Percentiles rank a stretch among this genome's conserved stretches.
These are phyloP conservation scores for Pyrgilauda ruficollis DNA, from an alignment of 2,113 vertebrate genomes.

Conservation along the genomic window DNA sequence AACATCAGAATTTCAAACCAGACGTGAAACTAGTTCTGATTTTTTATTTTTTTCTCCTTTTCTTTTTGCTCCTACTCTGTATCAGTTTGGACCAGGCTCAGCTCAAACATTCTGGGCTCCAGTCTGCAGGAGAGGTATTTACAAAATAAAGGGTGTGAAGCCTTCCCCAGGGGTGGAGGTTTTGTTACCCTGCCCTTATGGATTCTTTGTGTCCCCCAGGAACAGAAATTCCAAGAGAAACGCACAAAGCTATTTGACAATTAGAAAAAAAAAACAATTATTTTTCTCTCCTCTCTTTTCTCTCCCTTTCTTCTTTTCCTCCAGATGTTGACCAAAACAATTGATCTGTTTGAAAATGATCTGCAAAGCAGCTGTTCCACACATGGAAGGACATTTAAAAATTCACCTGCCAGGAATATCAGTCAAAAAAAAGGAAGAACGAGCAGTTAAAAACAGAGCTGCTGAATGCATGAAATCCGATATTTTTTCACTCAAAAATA, in stretches of 20 bases:
- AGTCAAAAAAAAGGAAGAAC: accelerated
- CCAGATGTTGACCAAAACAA: not conserved
- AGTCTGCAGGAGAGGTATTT: not conserved
- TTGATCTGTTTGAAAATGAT: not conserved
- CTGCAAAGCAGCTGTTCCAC: not conserved
- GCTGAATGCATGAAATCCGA: accelerated
- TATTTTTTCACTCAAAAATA: not conserved
- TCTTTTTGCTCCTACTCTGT: not conserved
- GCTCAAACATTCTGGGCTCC: not conserved
- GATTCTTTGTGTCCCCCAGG: accelerated
- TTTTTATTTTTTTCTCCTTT: not conserved
- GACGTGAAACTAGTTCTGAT: accelerated
- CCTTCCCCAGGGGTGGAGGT: not conserved
- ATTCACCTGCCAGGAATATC: not conserved
- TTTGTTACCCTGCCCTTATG: accelerated
- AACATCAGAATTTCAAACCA: accelerated
- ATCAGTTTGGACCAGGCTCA: not conserved
- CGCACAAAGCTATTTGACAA: accelerated
- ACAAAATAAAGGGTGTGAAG: not conserved
- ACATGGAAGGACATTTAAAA: not conserved
- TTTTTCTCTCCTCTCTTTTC: accelerated
- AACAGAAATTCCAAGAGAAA: not conserved
- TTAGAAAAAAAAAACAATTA: too few species aligned
- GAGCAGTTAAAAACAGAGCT: not conserved
- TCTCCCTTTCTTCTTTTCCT: not conserved